Evolutionary conservation across 2,888 invertebrate genomes (phyloP), one percentile per base, ranked within the genome.

Genomic region (Noctua janthina): DNA sequence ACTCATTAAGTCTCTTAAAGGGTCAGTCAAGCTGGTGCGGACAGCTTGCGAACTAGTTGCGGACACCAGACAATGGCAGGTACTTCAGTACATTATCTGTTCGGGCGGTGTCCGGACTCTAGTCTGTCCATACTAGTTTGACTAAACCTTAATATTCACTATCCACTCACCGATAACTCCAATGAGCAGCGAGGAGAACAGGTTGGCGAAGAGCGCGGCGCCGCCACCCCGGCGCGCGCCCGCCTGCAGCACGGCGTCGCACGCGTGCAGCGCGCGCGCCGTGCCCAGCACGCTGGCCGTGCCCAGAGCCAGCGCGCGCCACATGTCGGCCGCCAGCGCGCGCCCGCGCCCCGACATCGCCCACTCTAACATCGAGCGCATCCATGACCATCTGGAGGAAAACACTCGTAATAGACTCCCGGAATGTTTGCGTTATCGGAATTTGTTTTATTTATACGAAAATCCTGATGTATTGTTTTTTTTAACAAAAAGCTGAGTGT

Each of bases 221-320:
- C 91, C 92, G 11, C 96, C 96, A 0, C 96, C 96, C 35, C 94
- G 87, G 6, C 94, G 87, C 67, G 96, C 96, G 87, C 95, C 96
- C 0, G 95, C 95, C 93, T 95, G 96, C 93, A 96, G 95, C 93
- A 93, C 95, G 77, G 93, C 93, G 93, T 96, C 96, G 91, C 95
- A 95, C n/a, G 96, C 96, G 94, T 95, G 95, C 94, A 96, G 93
- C 89, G 96, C 96, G 90, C 96, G 96, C 90, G 96, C 96, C 80
- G 96, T 96, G 92, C 96, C 96, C 88, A 95, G 92, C 94, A 95
- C 95, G 88, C 94, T 93, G 82, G 94, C 94, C 83, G 95, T 94
- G 90, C 95, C 94, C 91, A 96, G 93, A 90, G 95, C 95, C 87
- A 91, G 93, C 82, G 93, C 96, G 91, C 96, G 96, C 95, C 95